Evolutionary conservation across 1,140 invertebrate species (phyloP).

Genomic region (Drosophila ohnishii): DNA sequence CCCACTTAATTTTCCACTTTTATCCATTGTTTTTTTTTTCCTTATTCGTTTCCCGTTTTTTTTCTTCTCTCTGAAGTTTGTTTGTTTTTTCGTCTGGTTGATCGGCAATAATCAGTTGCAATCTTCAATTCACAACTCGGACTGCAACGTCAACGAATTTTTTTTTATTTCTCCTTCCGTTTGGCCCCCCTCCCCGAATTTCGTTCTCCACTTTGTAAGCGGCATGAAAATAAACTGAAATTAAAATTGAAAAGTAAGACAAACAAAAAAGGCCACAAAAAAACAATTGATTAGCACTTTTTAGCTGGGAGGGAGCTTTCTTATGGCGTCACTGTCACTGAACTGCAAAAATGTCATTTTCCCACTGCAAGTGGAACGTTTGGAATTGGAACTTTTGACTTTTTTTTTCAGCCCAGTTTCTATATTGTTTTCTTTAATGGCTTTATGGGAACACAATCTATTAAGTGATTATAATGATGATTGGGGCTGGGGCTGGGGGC

Average conservation of each 20-base stretch:
- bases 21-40: background rate
- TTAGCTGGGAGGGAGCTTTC: constrained; percentile 2
- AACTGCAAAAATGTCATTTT: constrained; percentile 47
- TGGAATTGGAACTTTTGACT: background rate
- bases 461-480: constrained; percentile 73
- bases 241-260: constrained; percentile 28
- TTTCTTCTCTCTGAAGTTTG: constrained; percentile 1
- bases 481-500: constrained; percentile 27
- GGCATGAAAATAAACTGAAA: constrained; percentile 47
- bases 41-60: background rate
- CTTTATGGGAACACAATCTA: constrained; percentile 72
- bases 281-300: constrained; percentile 70
- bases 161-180: constrained; percentile 12
- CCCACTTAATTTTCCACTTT: constrained; percentile 21
- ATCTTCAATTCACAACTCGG: constrained; percentile 23
- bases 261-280: constrained; percentile 15
- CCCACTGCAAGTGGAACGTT: constrained; percentile 15
- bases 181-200: background rate
- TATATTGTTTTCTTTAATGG: constrained; percentile 25
- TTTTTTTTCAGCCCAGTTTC: background rate
- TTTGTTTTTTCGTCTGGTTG: constrained; percentile 14
- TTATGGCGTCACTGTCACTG: constrained; percentile 44
- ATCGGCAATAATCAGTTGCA: constrained; percentile 36
- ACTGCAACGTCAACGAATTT: constrained; percentile 45
- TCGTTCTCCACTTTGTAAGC: constrained; percentile 40